Percentiles rank a stretch among this genome's conserved stretches.
Evolutionary conservation across 2,113 vertebrate genomes (phyloP).

Genomic region (Pogona vitticeps): DNA sequence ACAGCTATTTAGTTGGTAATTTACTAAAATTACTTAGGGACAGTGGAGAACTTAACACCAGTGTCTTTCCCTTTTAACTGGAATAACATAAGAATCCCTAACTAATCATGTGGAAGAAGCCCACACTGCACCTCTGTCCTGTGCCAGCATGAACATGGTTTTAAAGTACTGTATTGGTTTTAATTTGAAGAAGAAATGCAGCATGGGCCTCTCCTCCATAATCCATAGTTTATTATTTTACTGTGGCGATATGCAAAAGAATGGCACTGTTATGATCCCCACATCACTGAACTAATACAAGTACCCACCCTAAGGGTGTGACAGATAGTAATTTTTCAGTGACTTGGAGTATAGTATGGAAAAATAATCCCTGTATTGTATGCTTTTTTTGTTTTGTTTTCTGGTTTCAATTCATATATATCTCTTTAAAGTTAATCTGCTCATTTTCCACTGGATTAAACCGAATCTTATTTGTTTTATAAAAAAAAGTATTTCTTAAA

Average conservation of each 20-base stretch:
- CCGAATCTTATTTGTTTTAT: not conserved
- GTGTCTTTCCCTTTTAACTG: not conserved
- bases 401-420: not conserved
- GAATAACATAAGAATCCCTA: not conserved
- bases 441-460: too few relatives aligned
- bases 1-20: not conserved
- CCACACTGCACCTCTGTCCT: not conserved
- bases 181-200: not conserved
- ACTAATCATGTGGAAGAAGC: not conserved
- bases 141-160: not conserved
- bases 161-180: not conserved
- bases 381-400: not conserved
- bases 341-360: not conserved
- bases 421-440: not conserved
- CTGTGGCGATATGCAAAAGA: not conserved
- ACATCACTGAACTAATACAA: too few relatives aligned
- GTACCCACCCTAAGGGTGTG: not conserved
- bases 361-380: not conserved
- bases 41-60: not conserved
- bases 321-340: not conserved
- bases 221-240: not conserved
- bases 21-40: not conserved
- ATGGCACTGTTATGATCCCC: not conserved
- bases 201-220: not conserved
- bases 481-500: not conserved